Conservation (phyloP, 1,140 invertebrate species). For the Sminthurides bifidus region DNA sequence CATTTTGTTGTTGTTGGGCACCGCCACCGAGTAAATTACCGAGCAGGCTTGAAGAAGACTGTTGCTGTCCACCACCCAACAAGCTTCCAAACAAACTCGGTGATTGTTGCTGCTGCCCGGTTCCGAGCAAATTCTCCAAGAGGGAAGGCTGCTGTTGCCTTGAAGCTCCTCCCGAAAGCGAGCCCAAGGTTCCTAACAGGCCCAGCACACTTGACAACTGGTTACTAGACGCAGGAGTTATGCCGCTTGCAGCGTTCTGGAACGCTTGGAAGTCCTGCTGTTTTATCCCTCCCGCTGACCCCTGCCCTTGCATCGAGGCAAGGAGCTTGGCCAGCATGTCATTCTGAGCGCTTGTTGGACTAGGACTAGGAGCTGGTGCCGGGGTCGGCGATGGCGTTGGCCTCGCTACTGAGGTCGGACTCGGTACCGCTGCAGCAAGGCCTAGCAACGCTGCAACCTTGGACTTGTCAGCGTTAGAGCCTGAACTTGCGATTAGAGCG, state of each 20-base stretch:
- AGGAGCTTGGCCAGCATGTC: slow-evolving; percentile 17
- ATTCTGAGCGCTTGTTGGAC: not conserved
- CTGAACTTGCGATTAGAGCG: not conserved
- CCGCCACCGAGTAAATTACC: not conserved
- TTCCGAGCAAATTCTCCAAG: not conserved
- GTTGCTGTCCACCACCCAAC: slow-evolving; percentile 1
- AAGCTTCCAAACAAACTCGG: slow-evolving; percentile 4
- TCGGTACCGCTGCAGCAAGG: slow-evolving; percentile 10
- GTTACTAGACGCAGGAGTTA: slow-evolving; percentile 15
- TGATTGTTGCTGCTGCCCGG: slow-evolving; percentile 2
- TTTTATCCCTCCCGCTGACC: not conserved
- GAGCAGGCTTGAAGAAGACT: not conserved
- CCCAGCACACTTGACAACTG: slow-evolving; percentile 14
- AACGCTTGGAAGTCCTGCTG: slow-evolving; percentile 16
- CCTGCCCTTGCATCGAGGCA: not conserved
- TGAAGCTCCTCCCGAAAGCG: slow-evolving; percentile 6
- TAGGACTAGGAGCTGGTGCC: not conserved
- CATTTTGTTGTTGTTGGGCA: not conserved
- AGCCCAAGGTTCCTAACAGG: slow-evolving; percentile 19
- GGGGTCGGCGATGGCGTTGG: not conserved
- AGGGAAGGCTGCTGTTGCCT: slow-evolving; percentile 1
- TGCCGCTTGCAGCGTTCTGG: slow-evolving; percentile 1
- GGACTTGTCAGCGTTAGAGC: not conserved
- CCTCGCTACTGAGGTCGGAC: not conserved
- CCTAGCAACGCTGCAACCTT: not conserved